A percentile compares a stretch with the other conserved stretches of the same genome.
phyloP scores from a whole-genome alignment of 2,888 invertebrate species.

The Tiphia femorata region DNA sequence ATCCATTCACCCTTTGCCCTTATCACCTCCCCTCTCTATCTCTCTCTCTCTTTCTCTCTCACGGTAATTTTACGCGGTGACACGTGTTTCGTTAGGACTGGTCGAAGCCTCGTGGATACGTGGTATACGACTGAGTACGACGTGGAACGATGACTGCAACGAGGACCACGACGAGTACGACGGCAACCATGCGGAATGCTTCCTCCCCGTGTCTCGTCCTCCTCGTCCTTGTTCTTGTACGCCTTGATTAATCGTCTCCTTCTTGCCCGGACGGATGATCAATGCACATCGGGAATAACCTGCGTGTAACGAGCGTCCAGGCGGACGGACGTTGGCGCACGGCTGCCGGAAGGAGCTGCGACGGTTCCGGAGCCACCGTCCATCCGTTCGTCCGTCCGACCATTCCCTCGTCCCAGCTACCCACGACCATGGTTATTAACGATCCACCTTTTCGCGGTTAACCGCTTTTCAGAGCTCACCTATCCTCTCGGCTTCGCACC shows the following conservation, averaged over 20 bases:
- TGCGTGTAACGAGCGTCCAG: neutral
- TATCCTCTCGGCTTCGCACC: no score
- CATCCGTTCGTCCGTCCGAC: neutral
- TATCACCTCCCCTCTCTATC: no score
- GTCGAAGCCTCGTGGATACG: neutral
- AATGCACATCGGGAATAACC: conserved; percentile 15
- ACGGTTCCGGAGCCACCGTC: no score
- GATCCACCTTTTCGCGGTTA: conserved; percentile 9
- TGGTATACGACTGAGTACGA: no score
- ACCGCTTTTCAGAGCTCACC: no score
- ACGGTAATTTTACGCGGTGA: conserved; percentile 30
- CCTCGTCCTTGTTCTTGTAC: neutral
- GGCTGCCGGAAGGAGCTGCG: no score
- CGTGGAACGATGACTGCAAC: neutral
- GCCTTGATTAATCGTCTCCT: conserved; percentile 14
- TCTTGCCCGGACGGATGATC: conserved; percentile 14
- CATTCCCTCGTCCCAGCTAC: neutral
- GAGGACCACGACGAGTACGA: neutral
- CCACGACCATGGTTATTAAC: conserved; percentile 9
- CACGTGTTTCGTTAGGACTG: conserved; percentile 26
- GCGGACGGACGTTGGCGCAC: neutral
- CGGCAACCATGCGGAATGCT: neutral
- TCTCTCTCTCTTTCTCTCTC: conserved; percentile 5
- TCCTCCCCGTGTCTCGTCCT: no score
- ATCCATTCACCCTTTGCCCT: no score